These are phyloP conservation scores for Nemotelus nigrinus DNA, from an alignment of 2,888 invertebrate species.

Conservation along the genomic window DNA sequence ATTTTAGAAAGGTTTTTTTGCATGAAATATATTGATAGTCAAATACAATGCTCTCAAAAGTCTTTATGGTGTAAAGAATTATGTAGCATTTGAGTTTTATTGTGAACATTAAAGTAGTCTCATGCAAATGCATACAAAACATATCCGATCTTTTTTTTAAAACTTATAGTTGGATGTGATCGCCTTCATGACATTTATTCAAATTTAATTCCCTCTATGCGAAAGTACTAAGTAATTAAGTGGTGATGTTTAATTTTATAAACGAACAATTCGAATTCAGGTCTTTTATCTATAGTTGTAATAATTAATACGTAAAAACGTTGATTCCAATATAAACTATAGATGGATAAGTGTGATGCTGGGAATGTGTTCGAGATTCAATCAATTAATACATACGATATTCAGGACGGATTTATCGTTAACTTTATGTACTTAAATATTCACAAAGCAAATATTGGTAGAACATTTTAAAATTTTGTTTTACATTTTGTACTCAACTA, in stretches of 20 bases:
- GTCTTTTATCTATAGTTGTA: background rate
- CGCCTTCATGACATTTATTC: background rate
- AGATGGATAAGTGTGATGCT: conserved; percentile 8
- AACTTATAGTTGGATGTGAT: no score
- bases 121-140: no score
- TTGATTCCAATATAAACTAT: background rate
- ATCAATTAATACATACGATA: background rate
- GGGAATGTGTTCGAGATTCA: conserved; percentile 13
- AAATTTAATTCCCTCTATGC: background rate
- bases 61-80: no score
- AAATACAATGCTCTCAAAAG: no score
- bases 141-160: no score
- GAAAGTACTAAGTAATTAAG: no score
- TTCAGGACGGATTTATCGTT: conserved; percentile 34
- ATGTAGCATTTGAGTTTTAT: no score
- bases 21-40: no score
- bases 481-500: conserved; percentile 50
- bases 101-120: no score
- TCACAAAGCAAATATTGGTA: conserved; percentile 17
- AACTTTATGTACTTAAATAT: conserved; percentile 23
- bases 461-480: background rate
- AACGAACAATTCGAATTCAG: conserved; percentile 10
- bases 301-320: background rate
- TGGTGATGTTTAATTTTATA: background rate
- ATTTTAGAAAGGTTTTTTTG: no score